Evolutionary conservation across 2,888 invertebrate species (phyloP).

Genomic region (Tipula helvola): DNA sequence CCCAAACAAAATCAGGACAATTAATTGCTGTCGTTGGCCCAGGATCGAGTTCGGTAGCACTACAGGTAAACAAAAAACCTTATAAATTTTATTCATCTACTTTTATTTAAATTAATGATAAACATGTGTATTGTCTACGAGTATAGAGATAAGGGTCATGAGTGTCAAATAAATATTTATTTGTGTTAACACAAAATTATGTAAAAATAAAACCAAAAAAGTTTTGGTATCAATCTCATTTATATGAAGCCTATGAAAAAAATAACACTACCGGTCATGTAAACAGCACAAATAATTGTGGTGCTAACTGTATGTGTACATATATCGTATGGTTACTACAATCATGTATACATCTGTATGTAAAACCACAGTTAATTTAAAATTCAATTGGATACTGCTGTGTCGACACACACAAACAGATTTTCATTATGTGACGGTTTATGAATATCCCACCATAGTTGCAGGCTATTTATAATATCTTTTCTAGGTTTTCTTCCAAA

Average conservation of each 20-base stretch:
- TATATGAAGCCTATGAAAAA: neutral
- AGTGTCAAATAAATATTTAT: neutral
- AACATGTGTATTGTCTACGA: neutral
- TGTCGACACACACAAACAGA: neutral
- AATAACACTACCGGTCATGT: neutral
- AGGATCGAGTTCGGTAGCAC: slow-evolving; percentile 57
- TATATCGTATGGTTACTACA: no score
- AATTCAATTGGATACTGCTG: neutral
- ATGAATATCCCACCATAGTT: neutral
- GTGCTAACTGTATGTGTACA: neutral
- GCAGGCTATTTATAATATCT: neutral
- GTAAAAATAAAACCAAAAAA: neutral
- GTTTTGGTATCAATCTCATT: neutral
- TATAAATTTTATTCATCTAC: neutral
- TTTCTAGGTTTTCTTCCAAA: neutral
- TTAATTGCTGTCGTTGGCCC: slow-evolving; percentile 63
- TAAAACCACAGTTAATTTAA: neutral
- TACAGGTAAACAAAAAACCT: slow-evolving; percentile 35
- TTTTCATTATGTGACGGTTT: neutral
- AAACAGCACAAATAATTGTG: neutral
- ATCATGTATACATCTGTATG: neutral
- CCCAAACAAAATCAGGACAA: neutral
- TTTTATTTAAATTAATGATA: neutral
- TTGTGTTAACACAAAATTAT: neutral
- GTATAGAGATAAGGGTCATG: neutral